Conservation (phyloP, 2,888 invertebrate species). For the Acanthopleura granulata region DNA sequence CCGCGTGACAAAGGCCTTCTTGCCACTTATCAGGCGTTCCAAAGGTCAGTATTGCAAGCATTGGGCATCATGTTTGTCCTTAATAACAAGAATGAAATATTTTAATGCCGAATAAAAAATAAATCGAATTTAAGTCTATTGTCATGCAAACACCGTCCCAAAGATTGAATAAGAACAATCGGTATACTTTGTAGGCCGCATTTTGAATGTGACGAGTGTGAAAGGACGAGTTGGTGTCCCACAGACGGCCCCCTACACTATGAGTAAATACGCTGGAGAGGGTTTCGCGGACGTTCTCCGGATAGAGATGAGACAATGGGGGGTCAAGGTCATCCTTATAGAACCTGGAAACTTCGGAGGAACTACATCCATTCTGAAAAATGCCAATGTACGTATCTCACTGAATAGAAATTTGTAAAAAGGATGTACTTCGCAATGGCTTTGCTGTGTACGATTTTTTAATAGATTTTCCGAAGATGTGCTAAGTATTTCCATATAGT, state of each 20-base stretch:
- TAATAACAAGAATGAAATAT: too few species aligned
- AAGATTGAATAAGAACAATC: not conserved
- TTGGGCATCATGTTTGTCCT: too few species aligned
- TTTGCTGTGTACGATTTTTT: too few species aligned
- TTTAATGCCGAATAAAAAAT: too few species aligned
- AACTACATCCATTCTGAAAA: constrained; percentile 28
- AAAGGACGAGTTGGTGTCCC: constrained; percentile 55
- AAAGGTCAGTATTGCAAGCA: constrained; percentile 30
- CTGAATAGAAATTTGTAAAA: too few species aligned
- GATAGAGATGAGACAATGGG: constrained; percentile 42
- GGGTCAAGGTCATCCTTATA: constrained; percentile 37
- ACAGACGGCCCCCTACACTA: constrained; percentile 33
- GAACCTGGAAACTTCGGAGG: constrained; percentile 63
- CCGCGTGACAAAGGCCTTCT: constrained; percentile 35
- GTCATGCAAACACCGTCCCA: too few species aligned
- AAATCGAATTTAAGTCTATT: too few species aligned
- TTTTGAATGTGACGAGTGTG: constrained; percentile 60
- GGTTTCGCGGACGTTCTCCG: constrained; percentile 39
- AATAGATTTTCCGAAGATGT: too few species aligned
- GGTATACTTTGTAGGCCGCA: constrained; percentile 36
- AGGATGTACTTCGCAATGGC: too few species aligned
- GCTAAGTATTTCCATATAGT: too few species aligned
- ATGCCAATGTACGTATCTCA: not conserved
- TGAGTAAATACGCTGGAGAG: constrained; percentile 38
- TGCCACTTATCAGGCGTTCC: constrained; percentile 36